Conservation (phyloP, 1,140 invertebrate species). For the Gonatopus flavifemur region DNA sequence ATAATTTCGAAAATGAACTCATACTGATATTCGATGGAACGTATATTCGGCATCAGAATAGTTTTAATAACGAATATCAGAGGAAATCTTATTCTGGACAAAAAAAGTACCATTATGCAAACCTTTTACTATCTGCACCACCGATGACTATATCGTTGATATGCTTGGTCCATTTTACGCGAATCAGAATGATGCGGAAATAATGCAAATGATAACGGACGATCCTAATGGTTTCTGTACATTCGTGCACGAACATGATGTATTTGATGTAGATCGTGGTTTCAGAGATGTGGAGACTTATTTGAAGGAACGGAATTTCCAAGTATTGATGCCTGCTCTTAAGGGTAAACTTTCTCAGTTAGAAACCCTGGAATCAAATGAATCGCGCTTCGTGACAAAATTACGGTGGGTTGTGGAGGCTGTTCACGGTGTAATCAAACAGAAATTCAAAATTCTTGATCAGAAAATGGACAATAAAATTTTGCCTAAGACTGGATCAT, state of each 20-base stretch:
- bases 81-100: constrained; percentile 17
- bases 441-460: neutral
- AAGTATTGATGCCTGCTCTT: constrained; percentile 30
- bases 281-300: neutral
- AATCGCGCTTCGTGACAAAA: constrained; percentile 19
- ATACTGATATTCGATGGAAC: constrained; percentile 10
- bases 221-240: neutral
- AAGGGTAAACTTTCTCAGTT: constrained; percentile 23
- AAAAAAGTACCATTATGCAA: constrained; percentile 25
- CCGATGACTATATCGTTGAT: constrained; percentile 25
- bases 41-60: constrained; percentile 11
- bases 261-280: neutral
- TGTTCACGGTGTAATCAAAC: neutral
- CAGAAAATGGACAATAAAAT: constrained; percentile 28
- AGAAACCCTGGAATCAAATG: constrained; percentile 24
- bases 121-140: constrained; percentile 30
- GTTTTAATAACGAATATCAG: constrained; percentile 10
- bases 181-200: neutral
- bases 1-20: too few species aligned
- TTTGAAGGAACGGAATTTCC: constrained; percentile 7
- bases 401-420: neutral
- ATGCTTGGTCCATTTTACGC: neutral
- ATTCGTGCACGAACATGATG: neutral
- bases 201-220: neutral
- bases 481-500: constrained; percentile 23